A percentile compares a stretch with the other conserved stretches of the same genome.
These are phyloP conservation scores for Mergus octosetaceus DNA, from an alignment of 2,797 vertebrate genomes.

Conservation along the genomic window DNA sequence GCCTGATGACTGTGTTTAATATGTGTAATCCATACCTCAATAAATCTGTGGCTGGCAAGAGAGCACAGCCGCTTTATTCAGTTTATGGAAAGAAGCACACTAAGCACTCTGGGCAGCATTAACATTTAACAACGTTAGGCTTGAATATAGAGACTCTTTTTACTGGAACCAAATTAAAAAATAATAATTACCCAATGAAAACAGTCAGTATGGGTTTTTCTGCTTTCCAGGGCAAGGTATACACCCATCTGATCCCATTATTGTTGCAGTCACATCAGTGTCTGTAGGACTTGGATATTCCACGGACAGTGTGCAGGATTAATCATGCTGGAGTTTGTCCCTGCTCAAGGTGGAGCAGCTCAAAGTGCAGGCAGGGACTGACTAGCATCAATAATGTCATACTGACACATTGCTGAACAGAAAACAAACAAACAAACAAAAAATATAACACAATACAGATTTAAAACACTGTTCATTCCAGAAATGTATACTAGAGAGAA, in stretches of 20 bases:
- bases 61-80: constrained; percentile 5
- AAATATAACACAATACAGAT: neutral
- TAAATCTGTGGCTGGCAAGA: constrained; percentile 62
- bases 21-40: constrained; percentile 53
- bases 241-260: neutral
- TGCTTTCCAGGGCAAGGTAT: neutral
- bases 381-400: neutral
- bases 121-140: constrained; percentile 10
- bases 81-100: constrained; percentile 1
- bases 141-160: neutral
- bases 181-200: constrained; percentile 18
- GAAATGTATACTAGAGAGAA: neutral
- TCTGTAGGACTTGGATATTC: neutral
- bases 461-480: neutral
- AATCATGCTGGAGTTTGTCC: constrained; percentile 40
- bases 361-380: neutral
- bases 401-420: neutral
- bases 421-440: neutral
- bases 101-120: neutral
- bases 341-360: constrained; percentile 1
- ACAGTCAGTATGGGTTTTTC: neutral
- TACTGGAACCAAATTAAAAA: constrained; percentile 33
- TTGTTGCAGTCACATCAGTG: neutral
- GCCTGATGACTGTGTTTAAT: constrained; percentile 62
- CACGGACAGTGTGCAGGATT: neutral